A percentile compares a stretch with the other conserved stretches of the same genome.
Evolutionary conservation across 2,888 invertebrate genomes (phyloP).

Genomic region (Proisotoma minuta): DNA sequence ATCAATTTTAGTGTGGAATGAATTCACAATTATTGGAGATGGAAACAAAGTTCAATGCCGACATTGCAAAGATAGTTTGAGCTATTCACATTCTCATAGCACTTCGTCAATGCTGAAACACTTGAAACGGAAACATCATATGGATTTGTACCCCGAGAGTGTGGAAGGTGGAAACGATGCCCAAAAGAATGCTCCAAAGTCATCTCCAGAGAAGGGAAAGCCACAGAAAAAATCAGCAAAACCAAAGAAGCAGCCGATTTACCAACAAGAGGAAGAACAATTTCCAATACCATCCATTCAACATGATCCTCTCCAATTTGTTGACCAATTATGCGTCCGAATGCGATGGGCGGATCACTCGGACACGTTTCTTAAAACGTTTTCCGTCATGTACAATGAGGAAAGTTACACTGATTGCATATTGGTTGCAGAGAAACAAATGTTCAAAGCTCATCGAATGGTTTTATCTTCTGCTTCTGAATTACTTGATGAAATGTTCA

Average conservation of each 20-base stretch:
- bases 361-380: slow-evolving; percentile 37
- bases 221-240: slow-evolving; percentile 18
- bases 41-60: slow-evolving; percentile 40
- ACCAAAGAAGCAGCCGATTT: background rate
- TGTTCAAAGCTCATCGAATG: slow-evolving; percentile 42
- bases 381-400: slow-evolving; percentile 33
- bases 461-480: slow-evolving; percentile 41
- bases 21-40: slow-evolving; percentile 33
- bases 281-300: slow-evolving; percentile 28
- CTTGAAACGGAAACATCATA: slow-evolving; percentile 38
- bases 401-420: slow-evolving; percentile 40
- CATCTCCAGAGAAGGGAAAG: slow-evolving; percentile 14
- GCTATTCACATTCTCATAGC: slow-evolving; percentile 40
- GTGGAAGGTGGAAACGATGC: slow-evolving; percentile 3
- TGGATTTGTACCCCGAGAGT: slow-evolving; percentile 33
- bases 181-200: background rate
- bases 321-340: slow-evolving; percentile 37
- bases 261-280: slow-evolving; percentile 18
- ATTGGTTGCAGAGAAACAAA: slow-evolving; percentile 36
- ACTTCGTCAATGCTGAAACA: slow-evolving; percentile 44
- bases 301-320: slow-evolving; percentile 35
- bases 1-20: slow-evolving; percentile 45
- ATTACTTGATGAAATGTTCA: slow-evolving; percentile 41
- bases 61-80: slow-evolving; percentile 35
- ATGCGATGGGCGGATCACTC: slow-evolving; percentile 45